Evolutionary conservation across 2,888 invertebrate species (phyloP), one percentile per base, ranked within the genome.

Genomic region (Diachrysia chrysitis): DNA sequence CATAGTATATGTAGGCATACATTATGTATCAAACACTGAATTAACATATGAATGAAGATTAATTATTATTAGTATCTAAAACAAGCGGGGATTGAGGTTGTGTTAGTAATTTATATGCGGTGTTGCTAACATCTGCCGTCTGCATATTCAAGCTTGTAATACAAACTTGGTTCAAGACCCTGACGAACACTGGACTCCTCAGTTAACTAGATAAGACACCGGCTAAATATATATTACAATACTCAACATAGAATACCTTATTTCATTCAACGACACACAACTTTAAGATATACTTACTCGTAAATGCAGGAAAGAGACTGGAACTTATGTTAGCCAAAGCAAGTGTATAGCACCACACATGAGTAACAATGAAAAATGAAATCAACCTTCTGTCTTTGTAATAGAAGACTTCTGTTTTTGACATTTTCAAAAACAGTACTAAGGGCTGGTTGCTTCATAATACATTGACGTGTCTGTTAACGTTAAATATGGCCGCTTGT

Each of bases 101-200:
- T 81, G 84, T 83, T 76, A 79, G 84, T 88, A 90, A 91, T 90
- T 90, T 89, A 90, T 89, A 88, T 85, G 87, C 71, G 85, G 81
- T 76, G 84, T 84, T 81, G 73, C 84, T 81, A 86, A 85, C 91
- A 90, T 87, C 88, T 89, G 90, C 79, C 76, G 87, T 78, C 85
- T 89, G 87, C 88, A 89, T 87, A 89, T 88, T 86, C 84, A 86
- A 85, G 85, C 86, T 83, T 85, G 86, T 86, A 84, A 73, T 79
- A 77, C 82, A 71, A 90, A 89, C 87, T 90, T 87, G 82, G 83
- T 81, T 84, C 72, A 83, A 83, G 81, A 82, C 82, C 76, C 73
- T 73, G 72, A 70, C 71, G 51, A 62, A 67, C 69, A 58, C 54
- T n/a, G 63, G n/a, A 68, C n/a, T 62, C 42, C 7, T 25, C 25